These are phyloP conservation scores for Eupithecia tripunctaria DNA, from an alignment of 2,888 invertebrate genomes.

Conservation along the genomic window DNA sequence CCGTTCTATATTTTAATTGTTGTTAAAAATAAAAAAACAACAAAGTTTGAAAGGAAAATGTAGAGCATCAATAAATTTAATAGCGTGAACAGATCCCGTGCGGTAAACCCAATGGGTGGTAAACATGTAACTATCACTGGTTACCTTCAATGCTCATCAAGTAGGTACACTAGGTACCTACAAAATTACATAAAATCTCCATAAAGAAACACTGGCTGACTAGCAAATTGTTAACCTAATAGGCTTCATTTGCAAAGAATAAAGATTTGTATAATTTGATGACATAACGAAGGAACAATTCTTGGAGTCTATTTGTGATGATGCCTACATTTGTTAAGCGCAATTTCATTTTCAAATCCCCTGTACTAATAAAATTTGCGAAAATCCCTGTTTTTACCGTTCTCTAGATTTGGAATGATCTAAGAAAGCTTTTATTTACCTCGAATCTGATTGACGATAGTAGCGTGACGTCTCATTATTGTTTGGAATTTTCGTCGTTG, in stretches of 20 bases:
- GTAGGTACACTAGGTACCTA: background rate
- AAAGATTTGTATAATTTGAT: constrained; percentile 23
- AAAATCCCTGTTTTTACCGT: background rate
- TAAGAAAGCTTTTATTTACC: background rate
- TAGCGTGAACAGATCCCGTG: constrained; percentile 5
- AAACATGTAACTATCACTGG: background rate
- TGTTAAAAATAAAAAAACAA: background rate
- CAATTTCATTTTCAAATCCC: background rate
- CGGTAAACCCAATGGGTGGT: background rate
- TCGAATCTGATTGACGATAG: too few relatives aligned
- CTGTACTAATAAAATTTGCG: background rate
- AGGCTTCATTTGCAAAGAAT: constrained; percentile 23
- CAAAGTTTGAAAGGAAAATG: background rate
- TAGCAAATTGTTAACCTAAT: constrained; percentile 7
- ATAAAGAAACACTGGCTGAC: constrained; percentile 13
- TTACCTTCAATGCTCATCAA: background rate
- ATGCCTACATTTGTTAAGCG: background rate
- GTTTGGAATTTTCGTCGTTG: background rate
- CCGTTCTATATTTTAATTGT: background rate
- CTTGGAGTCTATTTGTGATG: background rate
- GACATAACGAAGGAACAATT: constrained; percentile 15
- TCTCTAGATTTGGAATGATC: background rate
- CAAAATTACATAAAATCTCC: constrained; percentile 11
- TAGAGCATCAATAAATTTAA: constrained; percentile 8
- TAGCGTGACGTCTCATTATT: too few relatives aligned